These are phyloP conservation scores for Chloroceryle amazona DNA, from an alignment of 2,797 vertebrate species.

Conservation along the genomic window DNA sequence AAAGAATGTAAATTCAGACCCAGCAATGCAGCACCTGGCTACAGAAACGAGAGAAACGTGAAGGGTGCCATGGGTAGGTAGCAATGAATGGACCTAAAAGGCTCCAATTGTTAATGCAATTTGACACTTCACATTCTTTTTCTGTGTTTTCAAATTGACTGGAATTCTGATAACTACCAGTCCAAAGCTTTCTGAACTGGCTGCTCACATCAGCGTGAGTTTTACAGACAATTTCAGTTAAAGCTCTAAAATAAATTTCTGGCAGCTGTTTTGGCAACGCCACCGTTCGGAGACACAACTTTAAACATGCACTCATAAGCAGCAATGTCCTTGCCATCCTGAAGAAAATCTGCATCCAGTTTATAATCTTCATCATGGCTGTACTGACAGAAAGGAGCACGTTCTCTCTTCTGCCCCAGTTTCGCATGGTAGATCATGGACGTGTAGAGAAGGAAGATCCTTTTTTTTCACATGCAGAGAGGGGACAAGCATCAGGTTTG, in stretches of 20 bases:
- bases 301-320: background rate
- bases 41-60: background rate
- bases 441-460: accelerated
- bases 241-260: background rate
- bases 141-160: background rate
- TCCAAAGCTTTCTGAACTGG: background rate
- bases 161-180: background rate
- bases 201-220: background rate
- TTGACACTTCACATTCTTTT: background rate
- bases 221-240: background rate
- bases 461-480: background rate
- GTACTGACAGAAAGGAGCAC: background rate
- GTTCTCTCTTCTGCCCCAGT: background rate
- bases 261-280: background rate
- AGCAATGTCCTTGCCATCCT: background rate
- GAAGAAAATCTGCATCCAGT: background rate
- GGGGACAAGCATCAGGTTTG: background rate
- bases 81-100: background rate
- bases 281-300: background rate
- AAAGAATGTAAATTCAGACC: background rate
- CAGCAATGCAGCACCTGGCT: background rate
- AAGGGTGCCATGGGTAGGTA: background rate
- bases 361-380: background rate
- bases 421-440: background rate
- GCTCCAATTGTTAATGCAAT: background rate